These are phyloP conservation scores for Montifringilla adamsi DNA, from an alignment of 2,113 vertebrate genomes.

Conservation along the genomic window DNA sequence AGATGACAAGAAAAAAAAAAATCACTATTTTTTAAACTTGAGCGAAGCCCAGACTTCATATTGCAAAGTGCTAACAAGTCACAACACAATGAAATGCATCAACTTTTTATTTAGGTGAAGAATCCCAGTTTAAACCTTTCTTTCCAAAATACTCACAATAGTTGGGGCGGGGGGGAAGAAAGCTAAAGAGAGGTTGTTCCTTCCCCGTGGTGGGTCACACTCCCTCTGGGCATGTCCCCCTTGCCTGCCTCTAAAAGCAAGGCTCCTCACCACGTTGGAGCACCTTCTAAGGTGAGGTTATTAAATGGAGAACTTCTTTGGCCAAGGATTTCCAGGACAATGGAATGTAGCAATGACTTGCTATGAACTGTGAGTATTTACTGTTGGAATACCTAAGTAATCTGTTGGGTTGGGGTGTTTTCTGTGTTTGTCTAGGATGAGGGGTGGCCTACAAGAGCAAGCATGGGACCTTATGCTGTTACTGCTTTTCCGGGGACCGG, in stretches of 20 bases:
- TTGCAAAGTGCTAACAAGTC: background rate
- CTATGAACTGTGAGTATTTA: background rate
- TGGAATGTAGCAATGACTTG: background rate
- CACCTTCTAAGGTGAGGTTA: background rate
- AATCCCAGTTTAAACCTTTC: background rate
- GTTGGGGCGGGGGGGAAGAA: no score
- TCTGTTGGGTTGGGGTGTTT: background rate
- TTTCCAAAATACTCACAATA: background rate
- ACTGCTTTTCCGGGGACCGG: fast-evolving
- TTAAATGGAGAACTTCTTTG: background rate
- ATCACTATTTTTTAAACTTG: background rate
- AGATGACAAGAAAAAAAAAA: background rate
- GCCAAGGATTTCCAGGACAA: background rate
- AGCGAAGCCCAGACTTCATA: background rate
- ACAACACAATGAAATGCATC: background rate
- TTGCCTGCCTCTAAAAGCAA: background rate
- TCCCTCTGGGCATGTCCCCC: background rate
- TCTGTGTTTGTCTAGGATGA: background rate
- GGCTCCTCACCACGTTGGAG: fast-evolving
- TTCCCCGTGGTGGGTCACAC: background rate
- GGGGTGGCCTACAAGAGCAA: fast-evolving
- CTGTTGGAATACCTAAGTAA: fast-evolving
- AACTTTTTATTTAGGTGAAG: background rate
- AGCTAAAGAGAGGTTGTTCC: background rate
- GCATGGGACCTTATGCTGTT: fast-evolving